Evolutionary conservation across 2,797 vertebrate genomes (phyloP), one percentile per base, ranked within the genome.

Genomic region (Craterocephalus amniculus): DNA sequence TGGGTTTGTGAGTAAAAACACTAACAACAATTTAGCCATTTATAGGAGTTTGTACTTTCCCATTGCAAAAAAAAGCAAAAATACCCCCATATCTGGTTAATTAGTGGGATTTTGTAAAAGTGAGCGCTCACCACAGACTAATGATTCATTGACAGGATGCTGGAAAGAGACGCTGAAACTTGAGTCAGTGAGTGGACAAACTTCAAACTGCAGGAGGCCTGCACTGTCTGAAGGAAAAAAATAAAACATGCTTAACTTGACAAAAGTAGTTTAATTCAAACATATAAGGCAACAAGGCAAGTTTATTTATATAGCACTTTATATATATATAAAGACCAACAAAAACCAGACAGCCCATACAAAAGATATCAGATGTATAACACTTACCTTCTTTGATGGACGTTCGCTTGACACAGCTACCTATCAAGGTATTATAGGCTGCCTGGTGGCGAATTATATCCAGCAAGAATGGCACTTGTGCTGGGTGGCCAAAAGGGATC

Each of bases 161-260:
- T 99, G 98, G 85, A 99, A 99, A 62, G 98, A 99, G 1, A 99
- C 96, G 1, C 96, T 98, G 86, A 99, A 98, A 85, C 97, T 97
- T 29, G 96, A 97, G 84, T 99, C 97, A 0, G 97, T 98, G 18
- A 99, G 95, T 36, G 98, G 98, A 80, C 97, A 99, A 3, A 99
- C 97, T 91, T 99, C 98, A 93, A 99, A 99, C 87, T 99, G 98
- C 81, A 99, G 93, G 63, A 98, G 95, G 24, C 97, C 96, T 8
- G 97, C 95, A 64, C 92, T 95, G 91, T 99, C 97, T 99, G 91
- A 63, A 88, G 14, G 16, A 27, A 65, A 78, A n/a, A 78, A 0
- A 49, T 3, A 61, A n/a, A 59, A 60, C 1, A 61, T 45, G 14
- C 0, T 11, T 16, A 13, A 70, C 1, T 66, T 4, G 0, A 27